Base-by-base conservation (phyloP, 2,888 invertebrate species). In the Sminthurinus aureus region DNA sequence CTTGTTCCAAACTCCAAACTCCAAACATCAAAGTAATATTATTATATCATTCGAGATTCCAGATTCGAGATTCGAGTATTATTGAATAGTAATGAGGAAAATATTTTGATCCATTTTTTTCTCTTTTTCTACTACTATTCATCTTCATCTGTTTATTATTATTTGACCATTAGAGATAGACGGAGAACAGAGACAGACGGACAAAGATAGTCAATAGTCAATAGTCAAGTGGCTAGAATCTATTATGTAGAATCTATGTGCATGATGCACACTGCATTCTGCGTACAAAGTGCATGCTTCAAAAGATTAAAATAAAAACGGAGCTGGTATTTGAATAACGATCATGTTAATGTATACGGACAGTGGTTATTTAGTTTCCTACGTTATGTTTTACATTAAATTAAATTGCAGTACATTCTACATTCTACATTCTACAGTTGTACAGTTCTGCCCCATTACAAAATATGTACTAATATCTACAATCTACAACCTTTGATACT, bases 401-500 rank as follows among this genome's bases (percentile, higher is more conserved):
- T 38, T 38, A 38, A 38, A 38, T 38, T 38, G 38, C 38, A 38
- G 1, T 38, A 38, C 3, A 6, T 38, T 38, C 38, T 38, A 1
- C 38, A 38, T 38, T 1, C 38, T 38, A 6, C 38, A 38, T 73
- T 18, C 67, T 79, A 73, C 73, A 74, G 81, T 52, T 74, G 71
- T 51, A n/a, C n/a, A n/a, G n/a, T n/a, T n/a, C n/a, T n/a, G n/a
- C n/a, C n/a, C n/a, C n/a, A n/a, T n/a, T n/a, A n/a, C n/a, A n/a
- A n/a, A n/a, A n/a, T n/a, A n/a, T n/a, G n/a, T n/a, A n/a, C n/a
- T n/a, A n/a, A n/a, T n/a, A n/a, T 1, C 38, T 38, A 6, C 38
- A 38, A 52, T 18, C 67, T 79, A 73, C 73, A 74, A 74, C 22
- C 52, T 51, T 51, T 74, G 52, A 24, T 51, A 74, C 18, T 20